Evolutionary conservation across 1,140 invertebrate species (phyloP).

Genomic region (Aphelenchoides fujianensis): DNA sequence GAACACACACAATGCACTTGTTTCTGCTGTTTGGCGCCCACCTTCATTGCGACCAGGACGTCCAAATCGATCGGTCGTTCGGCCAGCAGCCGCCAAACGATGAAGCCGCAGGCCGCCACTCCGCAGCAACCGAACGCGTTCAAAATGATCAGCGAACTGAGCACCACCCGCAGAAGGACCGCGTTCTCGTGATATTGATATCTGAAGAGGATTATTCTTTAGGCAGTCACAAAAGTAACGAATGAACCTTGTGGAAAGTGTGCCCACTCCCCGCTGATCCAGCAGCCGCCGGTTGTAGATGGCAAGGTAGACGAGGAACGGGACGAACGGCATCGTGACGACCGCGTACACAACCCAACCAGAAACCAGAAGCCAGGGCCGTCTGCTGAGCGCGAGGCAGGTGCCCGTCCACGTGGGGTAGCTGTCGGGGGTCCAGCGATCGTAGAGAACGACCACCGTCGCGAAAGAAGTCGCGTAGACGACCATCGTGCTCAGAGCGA

Average conservation of each 20-base stretch:
- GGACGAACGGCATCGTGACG: neutral
- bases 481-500: neutral
- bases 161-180: neutral
- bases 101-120: neutral
- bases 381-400: neutral
- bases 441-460: neutral
- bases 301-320: neutral
- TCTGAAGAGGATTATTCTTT: no score
- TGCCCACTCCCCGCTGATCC: neutral
- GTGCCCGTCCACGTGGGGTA: neutral
- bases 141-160: neutral
- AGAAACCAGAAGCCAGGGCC: neutral
- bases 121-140: neutral
- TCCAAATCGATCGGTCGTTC: neutral
- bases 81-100: neutral
- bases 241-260: neutral
- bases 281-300: neutral
- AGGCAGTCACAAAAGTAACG: no score
- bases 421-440: neutral
- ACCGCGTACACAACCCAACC: neutral
- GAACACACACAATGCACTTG: neutral
- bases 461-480: neutral
- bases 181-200: neutral
- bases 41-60: neutral
- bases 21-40: neutral